Evolutionary conservation across 2,113 vertebrate species (phyloP), one percentile per base, ranked within the genome.

Genomic region (Hemibagrus wyckioides): DNA sequence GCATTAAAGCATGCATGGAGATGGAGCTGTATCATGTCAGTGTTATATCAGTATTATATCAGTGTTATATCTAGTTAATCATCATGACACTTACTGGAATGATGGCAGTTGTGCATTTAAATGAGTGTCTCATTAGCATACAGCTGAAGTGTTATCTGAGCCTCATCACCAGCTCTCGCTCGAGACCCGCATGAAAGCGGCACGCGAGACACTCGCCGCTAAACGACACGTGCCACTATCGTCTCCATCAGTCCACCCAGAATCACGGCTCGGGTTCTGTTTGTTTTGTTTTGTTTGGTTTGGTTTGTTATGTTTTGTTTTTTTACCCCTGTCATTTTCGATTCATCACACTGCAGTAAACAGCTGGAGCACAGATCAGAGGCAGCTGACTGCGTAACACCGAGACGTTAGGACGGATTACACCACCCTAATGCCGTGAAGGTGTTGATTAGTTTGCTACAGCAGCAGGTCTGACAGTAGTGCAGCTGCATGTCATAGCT

Each of bases 91-190:
- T 76, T n/a, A 76, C 41, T 76, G 73, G 75, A 79, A 63, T 85
- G 57, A 65, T 84, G 52, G 30, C 54, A 10, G 81, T 89, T 87
- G 86, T 85, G 30, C 44, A 52, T 89, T 65, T 79, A 84, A 36
- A 33, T 44, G 88, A 56, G 89, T 19, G 88, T 48, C 75, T 91
- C 76, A 95, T 95, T 95, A 93, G 90, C 95, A 94, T 95, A 95
- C 95, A 95, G 95, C 94, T 95, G 94, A 95, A 93, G 92, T 90
- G 91, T 92, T 89, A 90, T 86, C 89, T 89, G 88, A 90, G 87
- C 82, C 41, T 82, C 48, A 91, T 85, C 48, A 91, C 65, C 71
- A 23, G 2, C 77, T n/a, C 41, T 36, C 82, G 81, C 77, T 73
- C 56, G 61, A 90, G 89, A 93, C 92, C 92, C 91, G 88, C 92